Evolutionary conservation across 1,140 invertebrate genomes (phyloP), one percentile per base, ranked within the genome.

Genomic region (Armadillidium nasatum): DNA sequence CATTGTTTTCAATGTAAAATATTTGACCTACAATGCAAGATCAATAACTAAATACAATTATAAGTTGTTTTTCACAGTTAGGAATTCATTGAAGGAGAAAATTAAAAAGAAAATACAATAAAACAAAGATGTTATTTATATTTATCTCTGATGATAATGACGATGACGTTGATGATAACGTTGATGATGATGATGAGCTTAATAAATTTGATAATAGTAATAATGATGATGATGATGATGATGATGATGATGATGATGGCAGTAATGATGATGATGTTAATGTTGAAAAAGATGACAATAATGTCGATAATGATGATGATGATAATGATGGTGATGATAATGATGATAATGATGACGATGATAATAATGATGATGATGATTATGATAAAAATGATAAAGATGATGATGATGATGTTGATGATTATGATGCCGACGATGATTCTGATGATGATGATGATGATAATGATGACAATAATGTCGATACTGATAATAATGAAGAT

Each of bases 291-390:
- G 73, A 68, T 13, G 15, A 44, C 0, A 11, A 69, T 22, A 22
- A 75, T 15, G 73, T 67, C 0, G 73, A 69, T 15, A 54, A 68
- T 69, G 73, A 75, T 10, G 21, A 45, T 19, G 9, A 0, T 21
- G 23, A 75, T n/a, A 66, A 19, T 2, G 71, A 21, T 73, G 23
- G 21, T 44, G 23, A 72, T 33, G 44, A 43, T 44, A 22, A 73
- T 44, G 71, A 44, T n/a, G 13, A 15, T 73, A 7, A 15, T 73
- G 71, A 44, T 46, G 44, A 45, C 43, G 71, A 73, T 73, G 15
- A 44, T 23, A 22, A 73, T 23, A 13, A 44, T 44, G 44, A 46
- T 73, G 71, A 73, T 74, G 60, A 74, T 74, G 50, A 60, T 75
- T 19, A 13, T 68, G 66, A n/a, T 10, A 0, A n/a, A 10, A 22